Evolutionary conservation across 1,140 invertebrate species (phyloP), one percentile per base, ranked within the genome.

Genomic region (Megathymus violae): DNA sequence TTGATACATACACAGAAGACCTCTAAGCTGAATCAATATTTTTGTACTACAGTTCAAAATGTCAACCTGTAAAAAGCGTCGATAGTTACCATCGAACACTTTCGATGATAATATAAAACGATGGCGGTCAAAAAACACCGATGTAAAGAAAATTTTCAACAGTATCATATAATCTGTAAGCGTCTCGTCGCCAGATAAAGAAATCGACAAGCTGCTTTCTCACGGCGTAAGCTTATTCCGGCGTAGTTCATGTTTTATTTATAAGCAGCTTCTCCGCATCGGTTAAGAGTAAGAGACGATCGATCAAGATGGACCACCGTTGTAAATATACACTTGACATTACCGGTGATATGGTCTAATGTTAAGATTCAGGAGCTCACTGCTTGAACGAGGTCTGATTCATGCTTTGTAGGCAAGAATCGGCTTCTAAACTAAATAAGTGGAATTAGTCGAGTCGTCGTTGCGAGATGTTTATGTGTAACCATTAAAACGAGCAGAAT

Each of bases 371-470:
- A 59, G 41, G 41, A 46, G 54, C 54, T 46, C 31, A 47, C 54
- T 43, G 19, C 65, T 50, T 43, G 64, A 62, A 64, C 69, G 69
- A 78, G 74, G 64, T 68, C 62, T 70, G 69, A 54, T 62, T 69
- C 47, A 66, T 61, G 62, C 70, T 62, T 44, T 48, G 56, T 50
- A 70, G 77, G 77, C 77, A 79, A 79, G 77, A 75, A 60, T 64
- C 54, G 77, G 77, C 77, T 73, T 68, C 56, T 70, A 67, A 48
- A 64, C 62, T 64, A 69, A 62, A 62, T 43, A 59, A 59, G 54
- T 17, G 54, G 54, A 58, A 59, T 36, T 47, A 46, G 54, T 59
- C 54, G 34, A 52, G n/a, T 52, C 16, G 15, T 11, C 11, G 27
- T 17, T 17, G 25, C 34, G 15, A 52, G 48, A 52, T 40, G 40